A percentile compares a stretch with the other conserved stretches of the same genome.
Evolutionary conservation across 2,888 invertebrate genomes (phyloP).

Genomic region (Sisyra nigra): DNA sequence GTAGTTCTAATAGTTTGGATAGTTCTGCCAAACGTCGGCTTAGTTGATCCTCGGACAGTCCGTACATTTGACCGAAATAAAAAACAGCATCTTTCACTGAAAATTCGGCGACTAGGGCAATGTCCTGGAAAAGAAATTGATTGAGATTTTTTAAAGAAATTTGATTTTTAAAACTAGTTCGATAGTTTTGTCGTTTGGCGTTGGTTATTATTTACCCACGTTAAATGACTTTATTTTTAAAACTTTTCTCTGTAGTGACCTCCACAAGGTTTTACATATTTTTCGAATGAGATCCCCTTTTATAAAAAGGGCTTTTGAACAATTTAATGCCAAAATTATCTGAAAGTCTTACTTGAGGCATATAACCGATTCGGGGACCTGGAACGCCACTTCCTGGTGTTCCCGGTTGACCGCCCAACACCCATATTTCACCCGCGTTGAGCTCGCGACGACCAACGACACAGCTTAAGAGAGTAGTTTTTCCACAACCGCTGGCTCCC

Average conservation of each 20-base stretch:
- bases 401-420: conserved; percentile 54
- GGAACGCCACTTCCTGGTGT: conserved; percentile 45
- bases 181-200: too few species aligned
- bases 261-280: not conserved
- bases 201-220: too few species aligned
- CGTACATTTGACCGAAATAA: conserved; percentile 77
- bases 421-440: conserved; percentile 56
- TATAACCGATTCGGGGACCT: conserved; percentile 65
- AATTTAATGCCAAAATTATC: too few species aligned
- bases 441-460: conserved; percentile 62
- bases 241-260: too few species aligned
- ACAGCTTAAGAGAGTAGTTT: conserved; percentile 73
- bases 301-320: too few species aligned
- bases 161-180: not conserved
- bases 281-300: too few species aligned
- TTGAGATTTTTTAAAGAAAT: not conserved
- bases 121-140: conserved; percentile 37
- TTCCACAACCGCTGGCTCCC: conserved; percentile 83
- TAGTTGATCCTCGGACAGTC: conserved; percentile 47
- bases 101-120: conserved; percentile 64
- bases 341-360: conserved; percentile 77
- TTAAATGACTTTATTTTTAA: too few species aligned
- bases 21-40: conserved; percentile 51
- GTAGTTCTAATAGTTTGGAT: conserved; percentile 56
- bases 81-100: conserved; percentile 67